phyloP scores from a whole-genome alignment of 2,113 vertebrate genomes.

The Ciconia maguari region DNA sequence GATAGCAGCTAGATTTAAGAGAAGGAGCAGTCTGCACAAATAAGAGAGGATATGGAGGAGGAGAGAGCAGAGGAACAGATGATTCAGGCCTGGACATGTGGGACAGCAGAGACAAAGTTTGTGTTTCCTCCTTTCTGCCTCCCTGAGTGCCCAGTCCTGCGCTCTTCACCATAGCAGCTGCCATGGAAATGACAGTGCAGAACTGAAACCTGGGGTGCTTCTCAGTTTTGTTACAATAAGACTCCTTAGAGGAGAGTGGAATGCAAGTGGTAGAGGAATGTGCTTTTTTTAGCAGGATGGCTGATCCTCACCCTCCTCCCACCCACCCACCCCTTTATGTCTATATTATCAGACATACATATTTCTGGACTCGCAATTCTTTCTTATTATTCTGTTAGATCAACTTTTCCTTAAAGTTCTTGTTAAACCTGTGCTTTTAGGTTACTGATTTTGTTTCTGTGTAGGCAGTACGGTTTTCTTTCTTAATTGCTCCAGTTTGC shows the following conservation, averaged over 20 bases:
- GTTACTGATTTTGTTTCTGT: not conserved
- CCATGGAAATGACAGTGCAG: not conserved
- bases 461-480: not conserved
- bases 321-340: not conserved
- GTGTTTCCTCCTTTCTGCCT: not conserved
- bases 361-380: not conserved
- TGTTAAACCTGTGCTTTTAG: not conserved
- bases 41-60: not conserved
- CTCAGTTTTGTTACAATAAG: not conserved
- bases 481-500: not conserved
- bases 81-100: not conserved
- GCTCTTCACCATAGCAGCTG: accelerated
- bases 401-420: not conserved
- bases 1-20: not conserved
- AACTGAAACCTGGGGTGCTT: not conserved
- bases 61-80: not conserved
- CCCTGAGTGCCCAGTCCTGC: not conserved
- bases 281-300: not conserved
- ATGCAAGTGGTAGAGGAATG: not conserved
- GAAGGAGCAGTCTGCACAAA: not conserved
- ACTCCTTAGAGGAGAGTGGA: not conserved
- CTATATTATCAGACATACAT: not conserved
- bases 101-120: not conserved
- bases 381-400: not conserved
- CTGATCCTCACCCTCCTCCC: not conserved